phyloP scores from a whole-genome alignment of 2,113 vertebrate species.

The Bolborhynchus lineola region DNA sequence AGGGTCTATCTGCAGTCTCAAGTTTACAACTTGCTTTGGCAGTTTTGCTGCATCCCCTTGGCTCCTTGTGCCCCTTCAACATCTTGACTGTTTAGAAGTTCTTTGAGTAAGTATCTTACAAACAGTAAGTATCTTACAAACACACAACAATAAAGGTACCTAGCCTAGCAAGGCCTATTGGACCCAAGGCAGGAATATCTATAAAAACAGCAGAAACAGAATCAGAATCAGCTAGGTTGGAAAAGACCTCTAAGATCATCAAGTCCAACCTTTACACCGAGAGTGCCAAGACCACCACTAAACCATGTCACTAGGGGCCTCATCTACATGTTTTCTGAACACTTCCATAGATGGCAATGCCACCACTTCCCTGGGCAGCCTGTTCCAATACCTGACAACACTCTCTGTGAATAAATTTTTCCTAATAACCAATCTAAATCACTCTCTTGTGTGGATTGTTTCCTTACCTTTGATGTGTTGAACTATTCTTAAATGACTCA shows the following conservation, averaged over 20 bases:
- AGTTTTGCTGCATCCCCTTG: background rate
- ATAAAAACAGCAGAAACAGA: background rate
- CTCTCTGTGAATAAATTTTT: background rate
- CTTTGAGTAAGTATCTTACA: background rate
- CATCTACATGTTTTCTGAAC: background rate
- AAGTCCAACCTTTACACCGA: background rate
- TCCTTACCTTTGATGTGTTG: background rate
- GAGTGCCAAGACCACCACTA: background rate
- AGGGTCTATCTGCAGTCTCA: background rate
- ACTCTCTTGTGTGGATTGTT: background rate
- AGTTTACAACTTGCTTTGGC: fast-evolving
- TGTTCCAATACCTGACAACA: background rate
- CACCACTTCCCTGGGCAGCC: background rate
- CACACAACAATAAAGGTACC: background rate
- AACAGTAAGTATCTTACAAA: background rate
- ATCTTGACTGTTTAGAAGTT: background rate
- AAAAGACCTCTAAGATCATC: background rate
- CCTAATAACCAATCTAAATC: background rate
- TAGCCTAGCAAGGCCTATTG: background rate
- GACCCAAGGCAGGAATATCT: background rate
- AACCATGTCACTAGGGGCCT: background rate
- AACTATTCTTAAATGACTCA: fast-evolving
- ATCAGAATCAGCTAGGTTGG: background rate
- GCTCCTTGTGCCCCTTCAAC: background rate
- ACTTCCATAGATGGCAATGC: background rate